Conservation (phyloP, 2,888 invertebrate species). For the Drosophila peninsularis region DNA sequence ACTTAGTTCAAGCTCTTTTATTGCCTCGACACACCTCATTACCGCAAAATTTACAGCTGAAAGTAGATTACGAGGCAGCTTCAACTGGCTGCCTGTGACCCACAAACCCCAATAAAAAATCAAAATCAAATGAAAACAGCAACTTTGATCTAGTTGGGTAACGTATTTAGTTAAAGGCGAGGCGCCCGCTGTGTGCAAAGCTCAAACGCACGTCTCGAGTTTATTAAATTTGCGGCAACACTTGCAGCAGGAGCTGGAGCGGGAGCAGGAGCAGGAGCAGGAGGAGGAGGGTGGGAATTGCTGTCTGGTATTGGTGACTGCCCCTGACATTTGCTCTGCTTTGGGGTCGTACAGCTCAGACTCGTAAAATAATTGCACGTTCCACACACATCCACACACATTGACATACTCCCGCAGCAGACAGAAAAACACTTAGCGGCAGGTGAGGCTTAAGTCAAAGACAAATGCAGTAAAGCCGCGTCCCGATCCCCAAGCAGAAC, state of each 20-base stretch:
- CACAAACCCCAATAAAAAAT: conserved; percentile 38
- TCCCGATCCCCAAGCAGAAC: conserved; percentile 17
- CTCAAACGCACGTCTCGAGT: conserved; percentile 80
- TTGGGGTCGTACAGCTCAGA: conserved; percentile 47
- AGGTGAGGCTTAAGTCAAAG: conserved; percentile 66
- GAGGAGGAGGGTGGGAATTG: background rate
- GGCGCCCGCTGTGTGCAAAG: conserved; percentile 43
- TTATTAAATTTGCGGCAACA: conserved; percentile 79
- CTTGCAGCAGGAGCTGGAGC: conserved; percentile 48
- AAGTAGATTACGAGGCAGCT: conserved; percentile 22
- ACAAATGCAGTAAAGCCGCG: conserved; percentile 50
- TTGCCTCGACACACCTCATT: conserved; percentile 1
- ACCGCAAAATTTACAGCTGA: conserved; percentile 4
- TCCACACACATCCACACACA: conserved; percentile 58
- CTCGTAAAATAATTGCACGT: conserved; percentile 79
- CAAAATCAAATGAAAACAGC: conserved; percentile 41
- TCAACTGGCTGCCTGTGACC: conserved; percentile 17
- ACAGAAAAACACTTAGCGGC: conserved; percentile 76
- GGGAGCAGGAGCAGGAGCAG: background rate
- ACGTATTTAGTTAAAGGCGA: conserved; percentile 61
- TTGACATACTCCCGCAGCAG: conserved; percentile 24
- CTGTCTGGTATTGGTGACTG: conserved; percentile 57
- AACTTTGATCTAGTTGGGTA: conserved; percentile 74
- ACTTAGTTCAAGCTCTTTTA: background rate
- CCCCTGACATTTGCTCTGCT: conserved; percentile 71